A percentile compares a stretch with the other conserved stretches of the same genome.
Conservation (phyloP, 1,140 invertebrate species). For the Parasteatoda tepidariorum region DNA sequence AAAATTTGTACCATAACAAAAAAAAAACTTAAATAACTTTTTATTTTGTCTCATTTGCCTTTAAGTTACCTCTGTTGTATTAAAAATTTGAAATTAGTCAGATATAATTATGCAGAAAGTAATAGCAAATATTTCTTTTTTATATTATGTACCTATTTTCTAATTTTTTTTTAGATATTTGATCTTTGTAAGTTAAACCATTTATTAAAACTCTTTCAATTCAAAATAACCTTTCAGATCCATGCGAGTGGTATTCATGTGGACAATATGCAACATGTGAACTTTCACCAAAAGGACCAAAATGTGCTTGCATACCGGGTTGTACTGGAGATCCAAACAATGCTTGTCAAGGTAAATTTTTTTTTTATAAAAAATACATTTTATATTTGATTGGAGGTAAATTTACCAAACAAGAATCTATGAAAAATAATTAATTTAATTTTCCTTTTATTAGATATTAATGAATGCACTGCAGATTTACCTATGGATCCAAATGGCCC, state of each 20-base stretch:
- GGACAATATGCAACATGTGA: slow-evolving; percentile 63
- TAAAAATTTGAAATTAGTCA: too few species aligned
- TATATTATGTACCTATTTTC: too few species aligned
- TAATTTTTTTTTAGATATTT: too few species aligned
- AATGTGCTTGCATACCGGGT: slow-evolving; percentile 63
- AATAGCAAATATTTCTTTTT: too few species aligned
- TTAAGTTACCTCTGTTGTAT: too few species aligned
- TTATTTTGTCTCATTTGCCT: too few species aligned
- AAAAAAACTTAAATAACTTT: too few species aligned
- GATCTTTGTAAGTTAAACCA: too few species aligned
- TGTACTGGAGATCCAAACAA: slow-evolving; percentile 64
- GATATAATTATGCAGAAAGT: too few species aligned
- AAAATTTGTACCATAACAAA: too few species aligned
- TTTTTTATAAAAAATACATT: not conserved
- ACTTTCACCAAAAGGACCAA: slow-evolving; percentile 56
- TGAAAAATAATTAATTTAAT: not conserved
- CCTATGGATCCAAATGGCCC: slow-evolving; percentile 72
- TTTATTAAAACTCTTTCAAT: too few species aligned
- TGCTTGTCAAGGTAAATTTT: slow-evolving; percentile 63
- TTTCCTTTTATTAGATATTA: slow-evolving; percentile 79
- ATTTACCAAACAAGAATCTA: not conserved
- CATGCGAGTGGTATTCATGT: slow-evolving; percentile 64
- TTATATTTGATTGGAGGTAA: not conserved
- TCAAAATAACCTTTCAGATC: slow-evolving; percentile 61
- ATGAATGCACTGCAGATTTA: slow-evolving; percentile 75